Base-by-base conservation (phyloP, 2,113 vertebrate genomes). In the Ceratotherium simum region DNA sequence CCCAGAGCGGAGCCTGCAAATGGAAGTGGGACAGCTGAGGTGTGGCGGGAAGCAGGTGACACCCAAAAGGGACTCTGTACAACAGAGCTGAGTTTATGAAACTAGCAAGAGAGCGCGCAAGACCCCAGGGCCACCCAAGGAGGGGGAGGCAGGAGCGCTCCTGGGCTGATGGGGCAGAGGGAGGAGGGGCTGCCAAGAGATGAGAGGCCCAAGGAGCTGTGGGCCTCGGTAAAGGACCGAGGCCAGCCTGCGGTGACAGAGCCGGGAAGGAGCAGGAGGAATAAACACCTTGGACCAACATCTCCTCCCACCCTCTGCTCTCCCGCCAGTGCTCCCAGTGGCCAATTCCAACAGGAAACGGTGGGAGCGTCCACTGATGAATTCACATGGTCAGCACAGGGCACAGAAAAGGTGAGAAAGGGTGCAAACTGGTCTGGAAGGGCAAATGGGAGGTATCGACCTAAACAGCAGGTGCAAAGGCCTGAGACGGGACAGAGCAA, bases 281-380 rank as follows among this genome's bases (percentile, higher is more conserved):
- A 48, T 46, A 46, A 51, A 80, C 56, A 39, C 8, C 1, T 31
- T 29, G 14, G 69, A 25, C 42, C 48, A 64, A 1, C 11, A 42
- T n/a, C 12, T 93, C 54, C n/a, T 46, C 16, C 10, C 12, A 10
- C 17, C 11, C 46, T 69, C 78, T 73, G 18, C 75, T 42, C 9
- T 65, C 51, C 29, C 25, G 78, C 72, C 60, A 27, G 65, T 81
- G 54, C n/a, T 54, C 17, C 51, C n/a, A 54, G 8, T 56, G 27
- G 31, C 58, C 85, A 92, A 54, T 81, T 92, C 80, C 84, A 90
- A 42, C 4, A 90, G 83, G 58, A 96, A 72, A 54, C 9, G 23
- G 14, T 42, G 46, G 56, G 42, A 18, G 11, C 36, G 21, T 23
- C 33, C 51, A 60, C 4, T 0, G 36, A 72, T 3, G 42, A 87